These are phyloP conservation scores for Abramis brama DNA, from an alignment of 2,113 vertebrate genomes.

Conservation along the genomic window DNA sequence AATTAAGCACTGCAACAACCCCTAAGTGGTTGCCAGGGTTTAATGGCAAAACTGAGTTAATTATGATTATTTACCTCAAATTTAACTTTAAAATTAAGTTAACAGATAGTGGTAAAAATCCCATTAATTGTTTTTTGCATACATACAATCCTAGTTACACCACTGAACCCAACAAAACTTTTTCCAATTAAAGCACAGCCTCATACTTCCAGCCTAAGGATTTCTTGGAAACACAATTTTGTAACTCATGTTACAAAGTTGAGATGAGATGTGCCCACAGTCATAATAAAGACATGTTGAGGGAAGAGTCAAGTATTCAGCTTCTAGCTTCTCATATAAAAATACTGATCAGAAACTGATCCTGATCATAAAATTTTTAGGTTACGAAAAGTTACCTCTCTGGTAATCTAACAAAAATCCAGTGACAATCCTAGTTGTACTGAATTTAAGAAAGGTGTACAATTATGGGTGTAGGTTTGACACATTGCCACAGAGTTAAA, in stretches of 20 bases:
- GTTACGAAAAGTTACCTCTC: not conserved
- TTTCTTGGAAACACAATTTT: not conserved
- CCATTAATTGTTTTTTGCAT: not conserved
- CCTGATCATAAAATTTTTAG: not conserved
- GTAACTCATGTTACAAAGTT: not conserved
- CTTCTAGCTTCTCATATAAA: not conserved
- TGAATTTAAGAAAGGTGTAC: not conserved
- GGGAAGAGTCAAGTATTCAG: not conserved
- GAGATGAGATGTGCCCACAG: not conserved
- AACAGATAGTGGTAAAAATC: not conserved
- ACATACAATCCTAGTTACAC: not conserved
- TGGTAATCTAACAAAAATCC: not conserved
- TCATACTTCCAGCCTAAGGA: conserved; percentile 1
- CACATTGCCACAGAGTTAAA: conserved; percentile 24
- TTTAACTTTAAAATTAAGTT: not conserved
- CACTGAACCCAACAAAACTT: not conserved
- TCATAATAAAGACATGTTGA: not conserved
- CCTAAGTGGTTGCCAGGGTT: too few species aligned
- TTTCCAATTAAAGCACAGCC: not conserved
- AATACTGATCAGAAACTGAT: not conserved
- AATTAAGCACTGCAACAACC: too few species aligned
- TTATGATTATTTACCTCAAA: not conserved
- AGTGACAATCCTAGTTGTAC: not conserved
- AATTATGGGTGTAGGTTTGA: conserved; percentile 27
- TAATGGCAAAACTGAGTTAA: too few species aligned